These are phyloP conservation scores for Leptonema lineaticorne DNA, from an alignment of 1,140 invertebrate genomes.

Conservation along the genomic window DNA sequence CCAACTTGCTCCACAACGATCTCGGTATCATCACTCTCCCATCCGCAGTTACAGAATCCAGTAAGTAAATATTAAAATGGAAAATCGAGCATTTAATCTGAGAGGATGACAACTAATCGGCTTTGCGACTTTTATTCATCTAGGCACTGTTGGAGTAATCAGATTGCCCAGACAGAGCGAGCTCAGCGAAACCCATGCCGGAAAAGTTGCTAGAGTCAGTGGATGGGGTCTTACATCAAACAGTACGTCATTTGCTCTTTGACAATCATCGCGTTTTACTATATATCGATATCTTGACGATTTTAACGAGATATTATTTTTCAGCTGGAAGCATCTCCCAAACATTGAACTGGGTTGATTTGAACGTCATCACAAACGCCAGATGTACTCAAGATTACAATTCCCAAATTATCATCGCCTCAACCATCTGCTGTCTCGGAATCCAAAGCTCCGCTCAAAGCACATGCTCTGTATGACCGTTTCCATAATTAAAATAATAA, in stretches of 20 bases:
- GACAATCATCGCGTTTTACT: background rate
- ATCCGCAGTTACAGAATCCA: background rate
- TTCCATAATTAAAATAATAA: no score
- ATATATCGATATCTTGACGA: background rate
- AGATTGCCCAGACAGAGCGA: constrained; percentile 15
- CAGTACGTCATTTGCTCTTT: constrained; percentile 16
- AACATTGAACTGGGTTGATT: constrained; percentile 39
- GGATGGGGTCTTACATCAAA: constrained; percentile 42
- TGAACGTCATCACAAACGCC: constrained; percentile 37
- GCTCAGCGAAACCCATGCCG: background rate
- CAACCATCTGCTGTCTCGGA: constrained; percentile 39
- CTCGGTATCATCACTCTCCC: constrained; percentile 27
- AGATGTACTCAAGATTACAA: constrained; percentile 34
- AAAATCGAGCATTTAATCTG: background rate
- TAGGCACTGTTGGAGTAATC: constrained; percentile 11
- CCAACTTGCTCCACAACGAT: constrained; percentile 29
- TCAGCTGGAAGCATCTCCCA: constrained; percentile 29
- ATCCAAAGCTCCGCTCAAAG: constrained; percentile 33
- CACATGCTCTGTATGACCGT: constrained; percentile 38
- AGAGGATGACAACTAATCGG: background rate
- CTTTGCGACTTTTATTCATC: background rate
- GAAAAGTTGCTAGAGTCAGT: constrained; percentile 39
- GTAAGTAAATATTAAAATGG: background rate
- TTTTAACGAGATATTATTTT: background rate
- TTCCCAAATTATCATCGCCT: constrained; percentile 27